Conservation (phyloP, 2,888 invertebrate species). For the Sesamia inferens region DNA sequence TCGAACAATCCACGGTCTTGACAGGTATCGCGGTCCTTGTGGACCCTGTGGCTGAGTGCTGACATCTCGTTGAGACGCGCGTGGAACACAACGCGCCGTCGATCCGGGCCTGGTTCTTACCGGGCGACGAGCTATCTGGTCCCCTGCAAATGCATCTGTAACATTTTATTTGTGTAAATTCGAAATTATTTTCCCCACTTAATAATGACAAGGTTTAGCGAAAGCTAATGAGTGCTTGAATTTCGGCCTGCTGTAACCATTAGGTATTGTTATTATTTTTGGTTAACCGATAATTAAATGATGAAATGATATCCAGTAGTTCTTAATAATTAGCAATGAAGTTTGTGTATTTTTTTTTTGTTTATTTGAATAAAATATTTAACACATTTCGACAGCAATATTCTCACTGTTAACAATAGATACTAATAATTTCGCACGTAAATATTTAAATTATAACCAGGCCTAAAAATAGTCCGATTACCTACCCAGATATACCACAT, state of each 20-base stretch:
- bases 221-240: conserved; percentile 28
- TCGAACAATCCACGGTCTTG: too few species aligned
- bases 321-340: conserved; percentile 7
- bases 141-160: not conserved
- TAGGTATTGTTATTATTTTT: not conserved
- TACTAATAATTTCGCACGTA: not conserved
- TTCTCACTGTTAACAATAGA: not conserved
- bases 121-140: not conserved
- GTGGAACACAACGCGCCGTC: too few species aligned
- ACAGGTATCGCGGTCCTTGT: too few species aligned
- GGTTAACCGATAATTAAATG: not conserved
- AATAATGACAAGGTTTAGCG: not conserved
- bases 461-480: not conserved
- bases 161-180: conserved; percentile 6
- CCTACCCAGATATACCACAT: conserved; percentile 42
- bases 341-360: not conserved
- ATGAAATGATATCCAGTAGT: not conserved
- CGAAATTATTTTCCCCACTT: not conserved
- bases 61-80: too few species aligned
- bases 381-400: not conserved
- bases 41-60: too few species aligned
- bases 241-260: not conserved
- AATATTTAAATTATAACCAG: not conserved
- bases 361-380: too few species aligned
- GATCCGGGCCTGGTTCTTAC: too few species aligned